Evolutionary conservation across 2,888 invertebrate genomes (phyloP).

Genomic region (Orchestes rusci): DNA sequence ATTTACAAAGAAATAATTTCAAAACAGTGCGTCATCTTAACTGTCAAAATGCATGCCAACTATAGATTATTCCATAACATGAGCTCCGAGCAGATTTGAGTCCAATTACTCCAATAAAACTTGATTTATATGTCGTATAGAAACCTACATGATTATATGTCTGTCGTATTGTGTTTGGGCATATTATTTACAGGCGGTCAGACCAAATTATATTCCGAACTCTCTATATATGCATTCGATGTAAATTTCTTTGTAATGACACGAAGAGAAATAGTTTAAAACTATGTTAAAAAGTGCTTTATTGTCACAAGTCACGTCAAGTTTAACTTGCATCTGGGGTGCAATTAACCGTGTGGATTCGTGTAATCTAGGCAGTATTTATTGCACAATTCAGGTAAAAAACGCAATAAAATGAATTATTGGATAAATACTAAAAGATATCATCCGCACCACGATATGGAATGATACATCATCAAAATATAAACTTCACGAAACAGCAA

Average conservation of each 20-base stretch:
- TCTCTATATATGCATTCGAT: conserved; percentile 14
- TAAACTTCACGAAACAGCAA: no score
- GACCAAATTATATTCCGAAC: conserved; percentile 14
- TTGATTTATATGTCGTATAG: conserved; percentile 19
- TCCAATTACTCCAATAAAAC: conserved; percentile 17
- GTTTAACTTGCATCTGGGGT: conserved; percentile 14
- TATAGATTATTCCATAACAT: neutral
- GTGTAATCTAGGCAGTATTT: conserved; percentile 12
- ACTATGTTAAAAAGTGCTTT: conserved; percentile 22
- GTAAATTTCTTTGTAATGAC: conserved; percentile 21
- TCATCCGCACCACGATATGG: no score
- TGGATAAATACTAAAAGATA: no score
- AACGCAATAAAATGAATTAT: no score
- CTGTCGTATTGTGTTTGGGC: conserved; percentile 14
- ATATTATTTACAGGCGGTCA: conserved; percentile 14
- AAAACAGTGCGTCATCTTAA: no score
- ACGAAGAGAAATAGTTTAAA: conserved; percentile 18
- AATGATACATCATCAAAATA: no score
- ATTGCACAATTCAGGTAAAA: conserved; percentile 10
- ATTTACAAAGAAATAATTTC: no score
- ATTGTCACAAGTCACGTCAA: conserved; percentile 24
- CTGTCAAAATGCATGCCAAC: neutral
- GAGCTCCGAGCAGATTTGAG: conserved; percentile 11
- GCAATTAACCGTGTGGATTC: conserved; percentile 16
- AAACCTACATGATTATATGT: conserved; percentile 17